Percentiles rank a stretch among this genome's conserved stretches.
These are phyloP conservation scores for Boulengeromyrus knoepffleri DNA, from an alignment of 2,113 vertebrate genomes.

Conservation along the genomic window DNA sequence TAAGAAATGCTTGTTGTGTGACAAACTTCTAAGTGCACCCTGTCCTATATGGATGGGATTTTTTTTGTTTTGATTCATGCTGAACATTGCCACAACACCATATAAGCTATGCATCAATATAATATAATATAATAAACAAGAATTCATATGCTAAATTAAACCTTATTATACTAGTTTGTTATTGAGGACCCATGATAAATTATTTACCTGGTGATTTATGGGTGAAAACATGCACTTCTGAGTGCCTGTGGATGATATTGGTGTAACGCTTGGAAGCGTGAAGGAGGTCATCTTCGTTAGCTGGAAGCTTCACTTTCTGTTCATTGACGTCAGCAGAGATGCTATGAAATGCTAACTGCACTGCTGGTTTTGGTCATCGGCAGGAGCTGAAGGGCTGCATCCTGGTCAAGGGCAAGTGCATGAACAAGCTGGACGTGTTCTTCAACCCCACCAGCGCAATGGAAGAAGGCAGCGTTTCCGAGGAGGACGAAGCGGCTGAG, in stretches of 20 bases:
- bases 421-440: constrained; percentile 69
- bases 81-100: background rate
- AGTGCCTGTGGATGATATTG: background rate
- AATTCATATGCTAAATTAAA: background rate
- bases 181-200: background rate
- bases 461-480: constrained; percentile 78
- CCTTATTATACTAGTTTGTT: background rate
- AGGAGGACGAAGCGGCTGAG: constrained; percentile 90
- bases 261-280: background rate
- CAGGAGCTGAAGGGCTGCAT: constrained; percentile 85
- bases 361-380: background rate
- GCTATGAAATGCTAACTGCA: background rate
- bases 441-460: constrained; percentile 47
- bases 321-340: background rate
- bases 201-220: background rate
- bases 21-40: background rate
- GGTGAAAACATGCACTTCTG: background rate
- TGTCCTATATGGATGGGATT: background rate
- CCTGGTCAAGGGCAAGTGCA: constrained; percentile 86
- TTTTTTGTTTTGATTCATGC: background rate
- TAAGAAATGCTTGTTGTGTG: background rate
- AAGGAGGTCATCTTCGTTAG: background rate
- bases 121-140: background rate
- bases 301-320: background rate
- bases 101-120: background rate